Conservation (phyloP, 2,113 vertebrate genomes). For the Corythoichthys haematopterus region DNA sequence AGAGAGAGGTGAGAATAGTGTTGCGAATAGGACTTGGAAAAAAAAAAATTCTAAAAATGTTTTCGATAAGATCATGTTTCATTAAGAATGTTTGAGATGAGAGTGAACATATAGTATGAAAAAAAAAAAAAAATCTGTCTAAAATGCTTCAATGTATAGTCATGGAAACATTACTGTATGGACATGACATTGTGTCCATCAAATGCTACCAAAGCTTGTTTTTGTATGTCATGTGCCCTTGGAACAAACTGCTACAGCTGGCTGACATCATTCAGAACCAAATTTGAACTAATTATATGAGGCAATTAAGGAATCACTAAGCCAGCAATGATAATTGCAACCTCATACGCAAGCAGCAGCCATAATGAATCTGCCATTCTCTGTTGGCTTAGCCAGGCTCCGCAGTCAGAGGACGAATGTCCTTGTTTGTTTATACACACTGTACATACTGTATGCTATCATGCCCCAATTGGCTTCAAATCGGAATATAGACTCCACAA, state of each 20-base stretch:
- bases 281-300: constrained; percentile 79
- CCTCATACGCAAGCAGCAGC: constrained; percentile 71
- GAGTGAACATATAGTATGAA: background rate
- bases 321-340: constrained; percentile 71
- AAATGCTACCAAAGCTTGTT: constrained; percentile 12
- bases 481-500: constrained; percentile 21
- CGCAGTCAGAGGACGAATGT: constrained; percentile 17
- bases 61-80: background rate
- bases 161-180: background rate
- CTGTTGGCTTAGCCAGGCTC: constrained; percentile 47
- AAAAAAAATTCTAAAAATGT: background rate
- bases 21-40: background rate
- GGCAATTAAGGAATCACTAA: constrained; percentile 77
- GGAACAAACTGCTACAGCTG: constrained; percentile 69
- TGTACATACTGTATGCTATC: background rate
- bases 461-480: constrained; percentile 5
- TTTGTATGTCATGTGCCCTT: constrained; percentile 59
- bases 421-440: background rate
- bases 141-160: background rate
- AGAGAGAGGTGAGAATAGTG: background rate
- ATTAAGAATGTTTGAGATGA: background rate
- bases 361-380: constrained; percentile 69
- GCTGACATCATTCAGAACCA: constrained; percentile 71
- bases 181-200: background rate
- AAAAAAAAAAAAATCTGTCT: background rate